phyloP scores from a whole-genome alignment of 2,888 invertebrate genomes.

The Mylabris sibirica region DNA sequence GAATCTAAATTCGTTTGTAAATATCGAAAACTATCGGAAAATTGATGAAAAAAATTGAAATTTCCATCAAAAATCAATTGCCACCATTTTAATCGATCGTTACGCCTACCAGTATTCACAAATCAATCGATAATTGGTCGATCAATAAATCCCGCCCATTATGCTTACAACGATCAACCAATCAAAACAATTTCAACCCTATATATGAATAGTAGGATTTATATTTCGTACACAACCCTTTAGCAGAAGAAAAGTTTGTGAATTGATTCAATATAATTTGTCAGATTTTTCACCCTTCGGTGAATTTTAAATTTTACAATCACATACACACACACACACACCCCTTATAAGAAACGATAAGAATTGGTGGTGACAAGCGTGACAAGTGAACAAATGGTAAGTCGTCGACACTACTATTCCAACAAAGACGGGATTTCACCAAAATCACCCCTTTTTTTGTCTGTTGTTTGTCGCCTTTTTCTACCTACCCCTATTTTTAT shows the following conservation, averaged over 20 bases:
- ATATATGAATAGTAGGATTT: not conserved
- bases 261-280: not conserved
- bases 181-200: not conserved
- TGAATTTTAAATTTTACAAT: not conserved
- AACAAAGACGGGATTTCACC: not conserved
- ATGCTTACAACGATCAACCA: not conserved
- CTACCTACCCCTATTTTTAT: too few relatives aligned
- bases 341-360: not conserved
- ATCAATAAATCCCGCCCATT: not conserved
- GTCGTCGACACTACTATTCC: not conserved
- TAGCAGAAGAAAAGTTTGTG: not conserved
- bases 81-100: not conserved
- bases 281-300: not conserved
- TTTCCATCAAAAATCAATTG: not conserved
- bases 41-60: not conserved
- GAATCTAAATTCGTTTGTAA: too few relatives aligned
- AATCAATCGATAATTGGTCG: not conserved
- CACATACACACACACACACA: not conserved
- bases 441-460: not conserved
- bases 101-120: not conserved
- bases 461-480: not conserved
- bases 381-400: slow-evolving; percentile 5
- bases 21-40: too few relatives aligned
- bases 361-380: slow-evolving; percentile 8
- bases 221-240: not conserved